Conservation (phyloP, 2,888 invertebrate species). For the Chromoteleia sp. region DNA sequence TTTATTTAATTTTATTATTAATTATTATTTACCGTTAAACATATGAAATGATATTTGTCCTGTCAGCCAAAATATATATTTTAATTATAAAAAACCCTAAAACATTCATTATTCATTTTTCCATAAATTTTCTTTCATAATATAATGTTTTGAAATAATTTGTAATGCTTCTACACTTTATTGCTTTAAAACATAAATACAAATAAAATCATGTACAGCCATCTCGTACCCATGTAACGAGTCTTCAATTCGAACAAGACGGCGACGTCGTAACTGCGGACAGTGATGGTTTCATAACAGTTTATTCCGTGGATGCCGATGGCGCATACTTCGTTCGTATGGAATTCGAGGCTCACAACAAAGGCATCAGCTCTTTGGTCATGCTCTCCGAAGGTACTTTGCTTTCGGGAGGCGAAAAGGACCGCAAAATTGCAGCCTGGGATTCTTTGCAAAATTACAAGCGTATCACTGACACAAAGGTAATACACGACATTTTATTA, state of each 20-base stretch:
- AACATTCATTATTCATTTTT: no score
- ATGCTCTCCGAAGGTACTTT: conserved; percentile 96
- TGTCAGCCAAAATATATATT: no score
- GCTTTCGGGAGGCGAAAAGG: conserved; percentile 95
- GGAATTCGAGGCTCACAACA: conserved; percentile 95
- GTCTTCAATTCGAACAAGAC: conserved; percentile 95
- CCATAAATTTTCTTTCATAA: no score
- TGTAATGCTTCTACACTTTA: no score
- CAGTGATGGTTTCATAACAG: conserved; percentile 95
- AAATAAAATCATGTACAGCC: conserved; percentile 86
- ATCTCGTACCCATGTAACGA: conserved; percentile 93
- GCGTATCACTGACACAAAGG: conserved; percentile 95
- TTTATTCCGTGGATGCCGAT: conserved; percentile 95
- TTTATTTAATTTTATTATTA: no score
- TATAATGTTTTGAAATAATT: no score
- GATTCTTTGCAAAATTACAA: conserved; percentile 95
- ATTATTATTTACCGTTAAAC: no score
- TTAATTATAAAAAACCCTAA: no score
- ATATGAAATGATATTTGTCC: no score
- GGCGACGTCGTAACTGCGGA: conserved; percentile 97
- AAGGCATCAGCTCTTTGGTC: conserved; percentile 93
- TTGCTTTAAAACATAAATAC: no score
- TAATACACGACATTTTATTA: conserved; percentile 78
- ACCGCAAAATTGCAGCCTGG: conserved; percentile 96
- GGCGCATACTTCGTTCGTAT: conserved; percentile 95